These are phyloP conservation scores for Halocynthia roretzi DNA, from an alignment of 23 tunicate genomes.

Conservation along the genomic window DNA sequence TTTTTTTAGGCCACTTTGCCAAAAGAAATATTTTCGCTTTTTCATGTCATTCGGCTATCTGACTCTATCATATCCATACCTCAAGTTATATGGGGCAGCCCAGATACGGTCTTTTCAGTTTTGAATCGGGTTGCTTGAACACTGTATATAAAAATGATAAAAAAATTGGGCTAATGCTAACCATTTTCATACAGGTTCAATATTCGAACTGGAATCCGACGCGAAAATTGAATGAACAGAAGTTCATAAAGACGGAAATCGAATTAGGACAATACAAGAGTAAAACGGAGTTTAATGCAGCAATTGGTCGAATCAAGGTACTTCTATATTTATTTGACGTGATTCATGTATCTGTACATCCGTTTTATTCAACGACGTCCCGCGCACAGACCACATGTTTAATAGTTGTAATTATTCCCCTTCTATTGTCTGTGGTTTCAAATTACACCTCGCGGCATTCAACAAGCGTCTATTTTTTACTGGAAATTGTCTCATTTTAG, in stretches of 20 bases:
- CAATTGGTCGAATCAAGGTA: slow-evolving; percentile 46
- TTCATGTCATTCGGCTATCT: too few relatives aligned
- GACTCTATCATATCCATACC: too few relatives aligned
- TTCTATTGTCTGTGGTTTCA: neutral
- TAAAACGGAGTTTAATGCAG: slow-evolving; percentile 31
- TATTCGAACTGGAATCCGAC: slow-evolving; percentile 32
- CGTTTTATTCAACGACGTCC: neutral
- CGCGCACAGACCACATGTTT: neutral
- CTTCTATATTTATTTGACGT: too few relatives aligned
- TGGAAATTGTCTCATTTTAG: neutral
- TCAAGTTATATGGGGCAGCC: neutral
- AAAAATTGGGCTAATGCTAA: neutral
- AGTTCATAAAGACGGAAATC: slow-evolving; percentile 60
- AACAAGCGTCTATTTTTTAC: neutral
- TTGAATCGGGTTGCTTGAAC: neutral
- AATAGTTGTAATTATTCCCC: neutral
- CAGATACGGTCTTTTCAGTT: neutral
- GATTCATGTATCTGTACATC: neutral
- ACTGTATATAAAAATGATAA: neutral
- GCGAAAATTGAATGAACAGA: slow-evolving; percentile 31
- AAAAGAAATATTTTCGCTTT: too few relatives aligned
- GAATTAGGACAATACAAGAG: slow-evolving; percentile 40
- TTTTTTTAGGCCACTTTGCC: too few relatives aligned
- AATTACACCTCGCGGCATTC: neutral
- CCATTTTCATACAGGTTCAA: slow-evolving; percentile 26